A percentile compares a stretch with the other conserved stretches of the same genome.
These are phyloP conservation scores for Cryptus armator DNA, from an alignment of 2,888 invertebrate genomes.

Conservation along the genomic window DNA sequence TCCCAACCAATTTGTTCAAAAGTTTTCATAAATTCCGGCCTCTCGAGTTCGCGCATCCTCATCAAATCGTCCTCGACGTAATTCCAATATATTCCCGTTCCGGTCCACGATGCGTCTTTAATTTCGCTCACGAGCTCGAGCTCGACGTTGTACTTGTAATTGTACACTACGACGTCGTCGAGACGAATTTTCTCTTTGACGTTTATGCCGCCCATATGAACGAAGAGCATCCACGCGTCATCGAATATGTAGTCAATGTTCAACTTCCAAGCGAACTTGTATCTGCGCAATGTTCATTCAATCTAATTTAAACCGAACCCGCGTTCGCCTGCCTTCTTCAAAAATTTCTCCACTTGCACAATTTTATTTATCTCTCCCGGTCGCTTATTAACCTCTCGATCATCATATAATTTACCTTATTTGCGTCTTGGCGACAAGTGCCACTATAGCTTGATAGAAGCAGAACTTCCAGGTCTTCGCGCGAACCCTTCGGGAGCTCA, in stretches of 20 bases:
- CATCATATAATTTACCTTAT: constrained; percentile 74
- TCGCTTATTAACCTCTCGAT: too few species aligned
- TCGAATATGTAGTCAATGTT: constrained; percentile 83
- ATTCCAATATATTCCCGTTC: constrained; percentile 59
- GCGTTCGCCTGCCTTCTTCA: background rate
- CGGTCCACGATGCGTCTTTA: constrained; percentile 68
- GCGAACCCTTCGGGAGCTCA: constrained; percentile 72
- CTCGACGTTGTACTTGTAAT: constrained; percentile 81
- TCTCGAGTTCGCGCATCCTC: constrained; percentile 57
- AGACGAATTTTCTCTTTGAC: constrained; percentile 75
- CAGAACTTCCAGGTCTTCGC: constrained; percentile 82
- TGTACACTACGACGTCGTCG: constrained; percentile 81
- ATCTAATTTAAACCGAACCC: constrained; percentile 7
- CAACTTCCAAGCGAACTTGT: constrained; percentile 78
- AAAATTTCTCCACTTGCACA: too few species aligned
- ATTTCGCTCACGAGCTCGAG: constrained; percentile 77
- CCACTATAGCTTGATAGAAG: constrained; percentile 80
- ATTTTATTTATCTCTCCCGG: too few species aligned
- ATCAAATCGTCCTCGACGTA: constrained; percentile 73
- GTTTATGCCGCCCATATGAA: constrained; percentile 79
- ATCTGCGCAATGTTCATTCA: constrained; percentile 71
- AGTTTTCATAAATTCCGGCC: constrained; percentile 76
- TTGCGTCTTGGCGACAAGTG: constrained; percentile 81
- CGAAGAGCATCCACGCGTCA: constrained; percentile 80
- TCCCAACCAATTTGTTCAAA: constrained; percentile 73